These are phyloP conservation scores for Pyrocoelia pectoralis DNA, from an alignment of 2,888 invertebrate species.

Conservation along the genomic window DNA sequence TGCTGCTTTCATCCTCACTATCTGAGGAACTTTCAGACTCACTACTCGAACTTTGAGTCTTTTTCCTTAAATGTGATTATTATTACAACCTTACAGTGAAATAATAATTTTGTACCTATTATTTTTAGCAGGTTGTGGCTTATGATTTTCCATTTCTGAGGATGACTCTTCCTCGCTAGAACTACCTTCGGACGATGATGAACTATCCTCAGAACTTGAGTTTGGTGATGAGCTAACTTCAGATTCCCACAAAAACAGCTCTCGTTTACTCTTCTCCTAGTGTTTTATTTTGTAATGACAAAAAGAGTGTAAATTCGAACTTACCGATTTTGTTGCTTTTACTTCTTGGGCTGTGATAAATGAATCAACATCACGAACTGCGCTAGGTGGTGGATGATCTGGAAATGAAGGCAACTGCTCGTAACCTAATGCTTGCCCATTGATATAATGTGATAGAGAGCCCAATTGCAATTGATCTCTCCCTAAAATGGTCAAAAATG, in stretches of 20 bases:
- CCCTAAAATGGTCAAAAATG: conserved; percentile 58
- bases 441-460: conserved; percentile 93
- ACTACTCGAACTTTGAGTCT: conserved; percentile 15
- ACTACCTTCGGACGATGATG: conserved; percentile 45
- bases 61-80: conserved; percentile 17
- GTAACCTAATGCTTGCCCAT: conserved; percentile 86
- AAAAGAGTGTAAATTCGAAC: conserved; percentile 1
- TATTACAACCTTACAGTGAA: neutral
- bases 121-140: conserved; percentile 15
- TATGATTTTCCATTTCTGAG: conserved; percentile 22
- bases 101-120: conserved; percentile 10
- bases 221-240: conserved; percentile 48
- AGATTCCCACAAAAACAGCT: conserved; percentile 54
- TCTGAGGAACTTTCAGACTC: conserved; percentile 21
- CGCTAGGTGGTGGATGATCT: conserved; percentile 74
- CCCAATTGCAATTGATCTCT: conserved; percentile 91
- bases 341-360: conserved; percentile 49
- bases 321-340: conserved; percentile 47
- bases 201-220: conserved; percentile 54
- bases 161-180: conserved; percentile 31
- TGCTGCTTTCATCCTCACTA: conserved; percentile 26
- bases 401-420: conserved; percentile 89
- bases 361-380: conserved; percentile 77
- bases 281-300: neutral
- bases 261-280: conserved; percentile 43